Evolutionary conservation across 1,140 invertebrate species (phyloP).

Genomic region (Trichoplusia ni): DNA sequence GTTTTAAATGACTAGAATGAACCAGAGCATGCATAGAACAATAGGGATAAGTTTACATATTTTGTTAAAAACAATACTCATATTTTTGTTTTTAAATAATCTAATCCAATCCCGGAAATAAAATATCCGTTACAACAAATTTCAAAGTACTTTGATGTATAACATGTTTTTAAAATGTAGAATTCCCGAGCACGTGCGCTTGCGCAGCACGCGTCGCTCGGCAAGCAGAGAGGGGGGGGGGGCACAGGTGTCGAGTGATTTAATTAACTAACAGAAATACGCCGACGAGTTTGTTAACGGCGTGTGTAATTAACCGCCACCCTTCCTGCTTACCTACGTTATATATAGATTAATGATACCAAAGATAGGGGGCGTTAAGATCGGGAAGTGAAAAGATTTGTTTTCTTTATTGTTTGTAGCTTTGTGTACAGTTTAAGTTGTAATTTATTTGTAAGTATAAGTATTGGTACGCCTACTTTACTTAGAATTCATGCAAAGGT

Average conservation of each 20-base stretch:
- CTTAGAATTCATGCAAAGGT: neutral
- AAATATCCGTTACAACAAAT: too few relatives aligned
- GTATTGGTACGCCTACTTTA: too few relatives aligned
- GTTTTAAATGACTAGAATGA: too few relatives aligned
- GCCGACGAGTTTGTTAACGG: constrained; percentile 29
- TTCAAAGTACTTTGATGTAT: too few relatives aligned
- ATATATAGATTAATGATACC: constrained; percentile 26
- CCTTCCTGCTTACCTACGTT: constrained; percentile 30
- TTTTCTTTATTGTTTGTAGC: neutral
- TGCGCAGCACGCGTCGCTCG: constrained; percentile 29
- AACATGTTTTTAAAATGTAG: neutral
- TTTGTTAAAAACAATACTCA: too few relatives aligned
- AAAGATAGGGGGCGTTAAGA: neutral
- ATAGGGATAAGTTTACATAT: too few relatives aligned
- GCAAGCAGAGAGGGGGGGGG: constrained; percentile 6
- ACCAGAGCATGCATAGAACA: too few relatives aligned
- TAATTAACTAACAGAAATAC: constrained; percentile 58
- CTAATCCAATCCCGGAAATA: constrained; percentile 11
- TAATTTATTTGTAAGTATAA: too few relatives aligned
- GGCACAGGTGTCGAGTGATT: constrained; percentile 62
- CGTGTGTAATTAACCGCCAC: constrained; percentile 32
- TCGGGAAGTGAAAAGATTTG: neutral
- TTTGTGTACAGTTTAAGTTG: neutral
- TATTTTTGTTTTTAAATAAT: too few relatives aligned
- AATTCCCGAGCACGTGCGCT: constrained; percentile 40